Percentiles rank a stretch among this genome's conserved stretches.
phyloP scores from a whole-genome alignment of 1,140 invertebrate species.

The Drosophila ambigua region DNA sequence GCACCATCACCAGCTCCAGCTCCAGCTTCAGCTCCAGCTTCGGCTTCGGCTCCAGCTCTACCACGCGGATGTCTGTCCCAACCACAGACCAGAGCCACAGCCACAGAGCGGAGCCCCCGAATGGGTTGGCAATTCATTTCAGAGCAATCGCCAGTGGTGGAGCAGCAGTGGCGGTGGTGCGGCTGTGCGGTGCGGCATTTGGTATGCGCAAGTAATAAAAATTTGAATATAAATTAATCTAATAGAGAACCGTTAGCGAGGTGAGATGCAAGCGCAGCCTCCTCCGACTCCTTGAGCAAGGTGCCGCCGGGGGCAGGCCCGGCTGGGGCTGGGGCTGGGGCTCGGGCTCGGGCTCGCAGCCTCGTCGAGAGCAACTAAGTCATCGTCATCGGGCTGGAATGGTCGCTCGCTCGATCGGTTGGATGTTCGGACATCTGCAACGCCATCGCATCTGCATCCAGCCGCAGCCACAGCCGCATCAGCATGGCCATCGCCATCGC shows the following conservation, averaged over 20 bases:
- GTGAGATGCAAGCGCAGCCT: conserved; percentile 56
- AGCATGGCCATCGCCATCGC: conserved; percentile 8
- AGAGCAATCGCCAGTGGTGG: conserved; percentile 54
- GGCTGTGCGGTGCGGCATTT: conserved; percentile 21
- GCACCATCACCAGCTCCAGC: conserved; percentile 9
- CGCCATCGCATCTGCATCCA: conserved; percentile 70
- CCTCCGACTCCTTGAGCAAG: conserved; percentile 67
- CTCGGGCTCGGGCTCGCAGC: conserved; percentile 2
- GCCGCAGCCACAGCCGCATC: conserved; percentile 21
- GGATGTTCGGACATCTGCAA: conserved; percentile 44
- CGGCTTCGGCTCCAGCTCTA: conserved; percentile 18
- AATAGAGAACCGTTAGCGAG: conserved; percentile 81
- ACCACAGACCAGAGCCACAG: no score
- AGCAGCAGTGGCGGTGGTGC: neutral
- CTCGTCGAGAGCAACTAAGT: conserved; percentile 66
- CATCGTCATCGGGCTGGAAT: conserved; percentile 64
- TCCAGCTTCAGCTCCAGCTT: conserved; percentile 8
- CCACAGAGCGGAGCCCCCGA: conserved; percentile 12
- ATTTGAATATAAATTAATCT: conserved; percentile 84
- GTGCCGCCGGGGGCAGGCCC: conserved; percentile 42
- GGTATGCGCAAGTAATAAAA: conserved; percentile 83
- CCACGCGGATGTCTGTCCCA: conserved; percentile 42
- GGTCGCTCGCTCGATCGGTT: conserved; percentile 20
- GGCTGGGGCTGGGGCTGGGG: neutral
- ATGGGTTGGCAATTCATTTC: conserved; percentile 72